Conservation (phyloP, 1,140 invertebrate species). For the Neodiprion virginianus region DNA sequence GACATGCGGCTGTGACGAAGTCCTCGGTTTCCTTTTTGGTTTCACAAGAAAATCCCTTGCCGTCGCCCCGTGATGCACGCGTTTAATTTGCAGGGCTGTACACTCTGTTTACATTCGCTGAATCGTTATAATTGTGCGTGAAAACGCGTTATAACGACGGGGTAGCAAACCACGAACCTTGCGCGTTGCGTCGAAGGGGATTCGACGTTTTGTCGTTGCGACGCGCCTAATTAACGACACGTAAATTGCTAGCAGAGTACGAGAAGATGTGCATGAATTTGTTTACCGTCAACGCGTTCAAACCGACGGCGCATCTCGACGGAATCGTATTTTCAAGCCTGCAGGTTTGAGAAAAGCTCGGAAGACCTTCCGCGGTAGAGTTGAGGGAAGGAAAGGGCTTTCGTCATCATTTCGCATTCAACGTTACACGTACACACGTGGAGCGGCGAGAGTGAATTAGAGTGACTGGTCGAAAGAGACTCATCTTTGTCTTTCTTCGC, state of each 20-base stretch:
- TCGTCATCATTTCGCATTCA: too few relatives aligned
- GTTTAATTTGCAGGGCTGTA: not conserved
- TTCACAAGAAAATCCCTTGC: too few relatives aligned
- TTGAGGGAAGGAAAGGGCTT: too few relatives aligned
- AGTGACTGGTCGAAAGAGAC: not conserved
- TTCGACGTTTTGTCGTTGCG: not conserved
- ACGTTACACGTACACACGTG: too few relatives aligned
- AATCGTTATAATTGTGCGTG: slow-evolving; percentile 19
- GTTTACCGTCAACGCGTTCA: slow-evolving; percentile 34
- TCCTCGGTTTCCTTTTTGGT: too few relatives aligned
- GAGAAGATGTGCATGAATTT: slow-evolving; percentile 42
- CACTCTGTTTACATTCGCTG: not conserved
- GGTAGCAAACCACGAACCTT: slow-evolving; percentile 31
- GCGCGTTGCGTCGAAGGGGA: not conserved
- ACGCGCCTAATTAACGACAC: slow-evolving; percentile 54
- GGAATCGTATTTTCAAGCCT: too few relatives aligned
- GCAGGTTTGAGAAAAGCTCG: too few relatives aligned
- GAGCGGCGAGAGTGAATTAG: too few relatives aligned
- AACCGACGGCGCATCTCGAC: too few relatives aligned
- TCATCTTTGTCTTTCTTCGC: not conserved
- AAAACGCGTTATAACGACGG: slow-evolving; percentile 36
- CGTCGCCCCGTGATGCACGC: not conserved
- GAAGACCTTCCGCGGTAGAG: too few relatives aligned
- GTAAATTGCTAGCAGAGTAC: slow-evolving; percentile 44
- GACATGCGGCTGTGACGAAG: not conserved